phyloP scores from a whole-genome alignment of 2,888 invertebrate genomes.

The Helicoverpa assulta region DNA sequence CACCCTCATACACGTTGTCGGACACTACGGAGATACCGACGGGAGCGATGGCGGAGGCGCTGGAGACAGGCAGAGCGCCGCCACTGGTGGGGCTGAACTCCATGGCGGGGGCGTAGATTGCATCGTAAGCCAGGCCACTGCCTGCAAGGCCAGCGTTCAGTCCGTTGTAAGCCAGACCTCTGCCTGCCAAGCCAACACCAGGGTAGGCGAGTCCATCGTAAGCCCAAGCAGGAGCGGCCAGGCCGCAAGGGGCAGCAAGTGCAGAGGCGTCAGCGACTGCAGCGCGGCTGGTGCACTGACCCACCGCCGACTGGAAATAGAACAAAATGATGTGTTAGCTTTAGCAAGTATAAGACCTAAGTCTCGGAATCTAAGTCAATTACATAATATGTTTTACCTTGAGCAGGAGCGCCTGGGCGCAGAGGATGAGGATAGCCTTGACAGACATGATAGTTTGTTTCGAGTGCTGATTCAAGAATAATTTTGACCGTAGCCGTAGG shows the following conservation, averaged over 20 bases:
- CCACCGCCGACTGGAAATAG: background rate
- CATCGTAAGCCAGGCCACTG: conserved; percentile 18
- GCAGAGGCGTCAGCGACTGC: conserved; percentile 57
- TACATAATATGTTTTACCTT: background rate
- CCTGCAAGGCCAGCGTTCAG: conserved; percentile 9
- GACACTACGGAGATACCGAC: conserved; percentile 48
- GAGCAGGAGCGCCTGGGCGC: conserved; percentile 32
- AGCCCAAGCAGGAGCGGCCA: background rate
- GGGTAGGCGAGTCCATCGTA: background rate
- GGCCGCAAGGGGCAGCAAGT: conserved; percentile 15
- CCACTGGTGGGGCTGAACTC: conserved; percentile 45
- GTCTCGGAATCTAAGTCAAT: too few relatives aligned
- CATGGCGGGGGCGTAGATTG: conserved; percentile 8
- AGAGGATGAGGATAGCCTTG: conserved; percentile 40
- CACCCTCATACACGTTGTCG: conserved; percentile 51
- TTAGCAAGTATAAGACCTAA: too few relatives aligned
- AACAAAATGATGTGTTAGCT: background rate
- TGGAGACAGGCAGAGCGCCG: conserved; percentile 45
- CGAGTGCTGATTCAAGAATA: conserved; percentile 10
- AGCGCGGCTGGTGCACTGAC: conserved; percentile 69
- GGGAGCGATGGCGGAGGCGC: conserved; percentile 39
- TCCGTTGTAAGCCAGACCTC: conserved; percentile 8
- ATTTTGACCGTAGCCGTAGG: too few relatives aligned
- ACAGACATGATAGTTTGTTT: conserved; percentile 35
- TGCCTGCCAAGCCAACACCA: conserved; percentile 9